Base-by-base conservation (phyloP, 2,797 vertebrate species). In the Channallabes apus region DNA sequence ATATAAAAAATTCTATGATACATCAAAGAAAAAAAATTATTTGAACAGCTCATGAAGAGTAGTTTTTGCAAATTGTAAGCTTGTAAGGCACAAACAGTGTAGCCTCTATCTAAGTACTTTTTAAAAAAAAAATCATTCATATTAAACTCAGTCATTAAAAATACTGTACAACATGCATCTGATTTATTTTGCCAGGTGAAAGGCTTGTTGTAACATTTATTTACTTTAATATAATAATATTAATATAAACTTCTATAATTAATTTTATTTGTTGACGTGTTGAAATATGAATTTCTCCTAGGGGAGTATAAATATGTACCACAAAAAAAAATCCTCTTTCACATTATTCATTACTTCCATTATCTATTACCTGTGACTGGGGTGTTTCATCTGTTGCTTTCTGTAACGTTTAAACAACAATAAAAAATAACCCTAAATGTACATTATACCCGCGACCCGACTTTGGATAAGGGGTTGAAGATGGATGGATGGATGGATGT, bases 141-240 rank as follows among this genome's bases (percentile, higher is more conserved):
- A 32, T 86, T 72, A 82, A 46, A 86, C 73, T 90, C 82, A 91
- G 90, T 87, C 91, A 84, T 91, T 86, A 91, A 93, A 46, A 92
- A 91, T 88, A 93, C 91, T 91, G 91, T 93, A 91, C 91, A 92
- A 92, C 89, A 91, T 91, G 92, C 89, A 89, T 89, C 67, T 83
- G 86, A 86, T 78, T 83, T 62, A n/a, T 84, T 65, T 61, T 75
- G 61, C 72, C 65, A 86, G 88, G 88, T 83, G 80, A 88, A 91
- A 91, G 92, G 91, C 88, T 87, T 92, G 90, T 82, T 95, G 95
- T 95, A 95, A 95, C 95, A 95, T 94, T 94, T 84, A 89, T 90
- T 80, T 67, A 62, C 51, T 32, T 84, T 79, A 87, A 90, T 94
- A 91, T 91, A 89, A 89, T 89, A 82, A 91, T 92, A 91, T 58